phyloP scores from a whole-genome alignment of 2,888 invertebrate species.

The Meandrusa payeni region DNA sequence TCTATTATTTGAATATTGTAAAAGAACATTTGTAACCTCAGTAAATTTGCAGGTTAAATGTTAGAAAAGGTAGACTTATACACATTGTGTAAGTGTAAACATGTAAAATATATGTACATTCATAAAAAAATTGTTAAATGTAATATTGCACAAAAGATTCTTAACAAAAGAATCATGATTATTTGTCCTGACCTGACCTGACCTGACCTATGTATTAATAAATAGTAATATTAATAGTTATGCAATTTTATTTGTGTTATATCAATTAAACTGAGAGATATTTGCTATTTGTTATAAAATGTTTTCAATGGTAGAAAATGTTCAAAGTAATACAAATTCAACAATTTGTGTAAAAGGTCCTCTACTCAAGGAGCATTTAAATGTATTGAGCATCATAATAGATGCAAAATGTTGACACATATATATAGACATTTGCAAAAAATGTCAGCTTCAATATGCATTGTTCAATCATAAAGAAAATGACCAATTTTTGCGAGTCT shows the following conservation, averaged over 20 bases:
- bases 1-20: no score
- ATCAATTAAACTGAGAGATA: conserved; percentile 6
- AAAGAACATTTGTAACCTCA: no score
- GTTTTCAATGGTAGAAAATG: background rate
- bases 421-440: conserved; percentile 19
- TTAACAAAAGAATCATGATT: no score
- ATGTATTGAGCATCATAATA: conserved; percentile 14
- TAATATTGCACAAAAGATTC: no score
- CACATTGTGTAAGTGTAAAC: no score
- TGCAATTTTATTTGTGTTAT: conserved; percentile 13
- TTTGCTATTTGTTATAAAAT: conserved; percentile 7
- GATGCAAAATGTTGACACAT: conserved; percentile 7
- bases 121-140: no score
- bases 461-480: conserved; percentile 16
- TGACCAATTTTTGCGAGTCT: conserved; percentile 12
- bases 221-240: no score
- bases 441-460: conserved; percentile 16
- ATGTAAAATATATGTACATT: no score
- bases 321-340: conserved; percentile 3
- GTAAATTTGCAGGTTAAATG: no score
- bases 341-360: conserved; percentile 8
- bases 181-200: no score
- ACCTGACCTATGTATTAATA: no score
- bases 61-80: no score
- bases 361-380: conserved; percentile 6